phyloP scores from a whole-genome alignment of 2,888 invertebrate species.

The Melanotus villosus region DNA sequence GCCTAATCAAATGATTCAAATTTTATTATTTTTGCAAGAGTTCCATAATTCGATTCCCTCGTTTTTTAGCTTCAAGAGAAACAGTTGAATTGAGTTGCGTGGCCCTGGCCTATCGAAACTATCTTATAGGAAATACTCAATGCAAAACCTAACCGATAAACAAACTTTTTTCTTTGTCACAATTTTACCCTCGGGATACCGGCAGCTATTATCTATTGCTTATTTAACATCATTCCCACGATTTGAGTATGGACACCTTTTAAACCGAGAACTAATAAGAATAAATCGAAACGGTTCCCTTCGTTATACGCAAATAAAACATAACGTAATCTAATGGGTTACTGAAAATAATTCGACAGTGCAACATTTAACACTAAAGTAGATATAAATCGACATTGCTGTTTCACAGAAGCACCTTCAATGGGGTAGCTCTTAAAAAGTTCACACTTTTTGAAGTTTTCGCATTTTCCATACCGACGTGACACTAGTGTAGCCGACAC shows the following conservation, averaged over 20 bases:
- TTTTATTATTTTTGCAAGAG: background rate
- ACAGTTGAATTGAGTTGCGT: background rate
- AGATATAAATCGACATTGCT: no score
- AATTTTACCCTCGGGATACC: background rate
- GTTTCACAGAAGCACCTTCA: no score
- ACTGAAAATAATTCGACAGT: no score
- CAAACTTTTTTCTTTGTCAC: background rate
- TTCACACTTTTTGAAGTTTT: background rate
- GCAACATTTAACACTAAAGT: no score
- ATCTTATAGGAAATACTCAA: background rate
- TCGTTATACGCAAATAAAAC: no score
- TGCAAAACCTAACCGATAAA: background rate
- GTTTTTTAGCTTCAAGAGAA: background rate
- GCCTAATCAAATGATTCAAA: background rate
- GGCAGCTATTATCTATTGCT: background rate
- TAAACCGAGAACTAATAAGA: no score
- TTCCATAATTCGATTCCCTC: background rate
- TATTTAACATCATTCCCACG: no score
- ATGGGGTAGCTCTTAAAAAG: background rate
- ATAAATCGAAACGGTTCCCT: no score
- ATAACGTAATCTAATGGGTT: no score
- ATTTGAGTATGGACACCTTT: no score
- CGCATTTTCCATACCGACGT: background rate
- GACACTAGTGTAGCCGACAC: background rate
- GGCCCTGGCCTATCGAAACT: background rate